Conservation (phyloP, 2,797 vertebrate species). For the Catamblyrhynchus diadema region DNA sequence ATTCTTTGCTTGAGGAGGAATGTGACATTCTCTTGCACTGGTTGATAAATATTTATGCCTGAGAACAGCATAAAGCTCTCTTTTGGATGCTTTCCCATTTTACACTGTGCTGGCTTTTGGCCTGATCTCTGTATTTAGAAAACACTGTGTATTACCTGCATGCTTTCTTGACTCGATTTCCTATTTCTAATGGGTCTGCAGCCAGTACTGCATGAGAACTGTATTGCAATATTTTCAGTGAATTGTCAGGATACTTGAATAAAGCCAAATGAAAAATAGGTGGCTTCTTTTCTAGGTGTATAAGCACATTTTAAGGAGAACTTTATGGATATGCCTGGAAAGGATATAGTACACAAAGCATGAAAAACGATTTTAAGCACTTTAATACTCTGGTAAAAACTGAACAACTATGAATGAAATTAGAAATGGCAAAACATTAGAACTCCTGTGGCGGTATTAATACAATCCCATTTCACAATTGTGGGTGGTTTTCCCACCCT, state of each 20-base stretch:
- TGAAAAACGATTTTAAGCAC: not conserved
- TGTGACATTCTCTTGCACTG: constrained; percentile 55
- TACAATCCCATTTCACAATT: not conserved
- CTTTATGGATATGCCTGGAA: not conserved
- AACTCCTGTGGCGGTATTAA: not conserved
- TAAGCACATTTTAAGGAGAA: constrained; percentile 1
- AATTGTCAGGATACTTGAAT: constrained; percentile 2
- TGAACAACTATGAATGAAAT: not conserved
- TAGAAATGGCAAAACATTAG: not conserved
- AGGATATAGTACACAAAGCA: not conserved
- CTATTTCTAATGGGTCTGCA: constrained; percentile 18
- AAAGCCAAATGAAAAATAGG: constrained; percentile 1
- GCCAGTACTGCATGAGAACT: not conserved
- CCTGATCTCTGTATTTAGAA: constrained; percentile 67
- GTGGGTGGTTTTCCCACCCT: fast-evolving
- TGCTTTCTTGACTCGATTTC: constrained; percentile 59
- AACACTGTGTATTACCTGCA: constrained; percentile 62
- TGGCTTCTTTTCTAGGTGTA: not conserved
- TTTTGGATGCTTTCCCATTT: constrained; percentile 66
- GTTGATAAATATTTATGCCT: constrained; percentile 74
- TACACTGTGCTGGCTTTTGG: constrained; percentile 65
- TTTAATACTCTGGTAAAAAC: not conserved
- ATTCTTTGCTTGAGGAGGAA: constrained; percentile 53
- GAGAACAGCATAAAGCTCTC: constrained; percentile 53
- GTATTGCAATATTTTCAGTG: not conserved